A percentile compares a stretch with the other conserved stretches of the same genome.
Conservation (phyloP, 2,113 vertebrate species). For the Apodemus sylvaticus region DNA sequence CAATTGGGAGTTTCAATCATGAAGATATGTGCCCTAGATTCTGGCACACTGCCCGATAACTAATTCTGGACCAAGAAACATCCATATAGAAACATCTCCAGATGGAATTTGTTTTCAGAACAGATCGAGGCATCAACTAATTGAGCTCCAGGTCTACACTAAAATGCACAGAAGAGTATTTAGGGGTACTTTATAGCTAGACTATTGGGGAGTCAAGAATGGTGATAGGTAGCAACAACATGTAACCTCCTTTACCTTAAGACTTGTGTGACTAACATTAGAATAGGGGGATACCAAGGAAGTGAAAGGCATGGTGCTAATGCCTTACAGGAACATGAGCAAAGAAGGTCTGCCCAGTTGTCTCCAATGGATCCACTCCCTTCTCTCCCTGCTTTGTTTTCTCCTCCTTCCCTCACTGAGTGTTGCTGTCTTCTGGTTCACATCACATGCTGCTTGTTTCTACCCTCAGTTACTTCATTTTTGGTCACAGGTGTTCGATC, state of each 20-base stretch:
- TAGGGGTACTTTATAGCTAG: neutral
- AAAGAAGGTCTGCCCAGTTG: neutral
- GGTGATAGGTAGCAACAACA: neutral
- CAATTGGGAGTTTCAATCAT: neutral
- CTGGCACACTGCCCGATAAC: neutral
- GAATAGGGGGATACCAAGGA: neutral
- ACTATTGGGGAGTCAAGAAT: neutral
- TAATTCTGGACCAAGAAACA: neutral
- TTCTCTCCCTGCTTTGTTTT: neutral
- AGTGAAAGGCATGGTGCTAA: neutral
- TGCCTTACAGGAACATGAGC: neutral
- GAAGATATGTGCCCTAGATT: neutral
- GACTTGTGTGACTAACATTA: neutral
- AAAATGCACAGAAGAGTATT: neutral
- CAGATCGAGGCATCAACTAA: neutral
- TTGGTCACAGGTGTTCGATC: neutral
- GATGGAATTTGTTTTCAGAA: slow-evolving; percentile 1
- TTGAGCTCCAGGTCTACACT: neutral
- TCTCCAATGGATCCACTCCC: neutral
- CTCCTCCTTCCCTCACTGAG: neutral
- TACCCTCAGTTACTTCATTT: neutral
- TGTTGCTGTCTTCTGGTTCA: neutral
- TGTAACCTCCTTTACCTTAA: neutral
- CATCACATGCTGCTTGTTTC: neutral
- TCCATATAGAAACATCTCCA: neutral